Base-by-base conservation (phyloP, 1,140 invertebrate species). In the Polypedilum vanderplanki region DNA sequence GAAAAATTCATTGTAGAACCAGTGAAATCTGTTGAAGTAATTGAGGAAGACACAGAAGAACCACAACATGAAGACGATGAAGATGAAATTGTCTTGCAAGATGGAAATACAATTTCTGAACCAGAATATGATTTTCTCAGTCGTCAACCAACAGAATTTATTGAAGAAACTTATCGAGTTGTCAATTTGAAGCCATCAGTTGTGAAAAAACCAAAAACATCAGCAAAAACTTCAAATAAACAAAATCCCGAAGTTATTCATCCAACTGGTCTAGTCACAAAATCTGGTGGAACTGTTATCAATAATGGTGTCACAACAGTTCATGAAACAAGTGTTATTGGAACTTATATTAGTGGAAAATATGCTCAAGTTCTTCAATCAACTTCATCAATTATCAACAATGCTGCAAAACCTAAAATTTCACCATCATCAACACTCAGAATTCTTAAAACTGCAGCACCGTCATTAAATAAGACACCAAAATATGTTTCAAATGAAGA, bases 281-380 rank as follows among this genome's bases (percentile, higher is more conserved):
- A 89, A 79, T 84, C 93, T 7, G 91, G 91, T 41, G 93, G 92
- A 20, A 94, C 91, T 2, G 88, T 94, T 41, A 88, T 94, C 3
- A 90, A 92, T 79, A 90, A 94, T 79, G 93, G 93, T 1, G 79
- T 90, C 0, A 94, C 92, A 0, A 95, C 93, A 1, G 89, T 94
- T 8, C 91, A 93, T 78, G 92, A 94, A 83, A 95, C 93, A 0
- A 93, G 90, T 79, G 93, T 95, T 12, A 91, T 95, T 78, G 93
- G 93, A 3, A 95, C 93, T 7, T 93, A 91, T 78, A 93, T 95
- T 78, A 91, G 91, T 75, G 92, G 92, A 74, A 93, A 94, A 82
- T 95, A 95, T 79, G 92, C 92, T 8, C 90, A 92, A 81, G 90
- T 95, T 3, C 82, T 93, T 7, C 89, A 91, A 77, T 92, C 90